Evolutionary conservation across 2,797 vertebrate genomes (phyloP).

Genomic region (Ataeniobius toweri): DNA sequence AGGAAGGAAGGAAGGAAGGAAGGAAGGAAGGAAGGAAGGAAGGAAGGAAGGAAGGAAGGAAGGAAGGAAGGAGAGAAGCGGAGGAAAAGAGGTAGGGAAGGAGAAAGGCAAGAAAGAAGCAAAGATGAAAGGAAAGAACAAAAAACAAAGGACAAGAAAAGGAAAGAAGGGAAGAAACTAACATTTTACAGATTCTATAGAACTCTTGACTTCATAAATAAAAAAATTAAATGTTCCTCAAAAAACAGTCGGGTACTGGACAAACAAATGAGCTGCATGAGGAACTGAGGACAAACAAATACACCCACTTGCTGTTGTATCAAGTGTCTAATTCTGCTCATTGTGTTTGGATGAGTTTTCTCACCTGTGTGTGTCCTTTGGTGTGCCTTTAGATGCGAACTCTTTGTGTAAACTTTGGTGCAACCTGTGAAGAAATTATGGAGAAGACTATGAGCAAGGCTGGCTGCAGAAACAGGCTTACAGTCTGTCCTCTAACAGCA

Average conservation of each 20-base stretch:
- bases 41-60: too few relatives aligned
- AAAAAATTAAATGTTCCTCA: neutral
- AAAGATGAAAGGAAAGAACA: neutral
- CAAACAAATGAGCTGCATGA: neutral
- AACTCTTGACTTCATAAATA: neutral
- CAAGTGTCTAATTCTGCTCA: neutral
- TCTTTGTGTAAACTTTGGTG: conserved; percentile 95
- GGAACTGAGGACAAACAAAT: neutral
- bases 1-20: too few relatives aligned
- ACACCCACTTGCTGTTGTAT: neutral
- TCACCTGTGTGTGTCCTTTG: conserved; percentile 94
- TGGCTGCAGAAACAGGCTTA: neutral
- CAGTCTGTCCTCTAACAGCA: neutral
- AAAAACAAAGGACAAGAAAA: neutral
- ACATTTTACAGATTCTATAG: neutral
- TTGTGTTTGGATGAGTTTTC: conserved; percentile 14
- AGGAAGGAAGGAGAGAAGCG: neutral
- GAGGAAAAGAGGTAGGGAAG: neutral
- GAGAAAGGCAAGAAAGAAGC: neutral
- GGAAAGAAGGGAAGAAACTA: neutral
- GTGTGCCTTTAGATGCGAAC: conserved; percentile 94
- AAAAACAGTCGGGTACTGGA: neutral
- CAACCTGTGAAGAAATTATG: conserved; percentile 80
- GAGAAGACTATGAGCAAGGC: conserved; percentile 13
- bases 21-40: too few relatives aligned